Evolutionary conservation across 2,888 invertebrate genomes (phyloP).

Genomic region (Agonopterix heracliana): DNA sequence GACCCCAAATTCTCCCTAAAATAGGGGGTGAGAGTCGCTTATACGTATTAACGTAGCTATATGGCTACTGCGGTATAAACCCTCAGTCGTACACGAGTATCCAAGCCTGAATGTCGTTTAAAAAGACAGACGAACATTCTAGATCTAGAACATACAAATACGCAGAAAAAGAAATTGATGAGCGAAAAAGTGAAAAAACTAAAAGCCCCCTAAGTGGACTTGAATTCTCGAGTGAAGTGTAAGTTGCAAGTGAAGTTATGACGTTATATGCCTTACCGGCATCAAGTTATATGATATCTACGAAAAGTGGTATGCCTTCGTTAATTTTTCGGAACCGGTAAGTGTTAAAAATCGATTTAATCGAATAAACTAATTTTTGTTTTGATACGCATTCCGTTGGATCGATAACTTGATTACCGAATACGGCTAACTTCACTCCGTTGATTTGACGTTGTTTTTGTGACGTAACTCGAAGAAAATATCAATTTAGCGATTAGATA

Average conservation of each 20-base stretch:
- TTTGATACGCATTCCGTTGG: conserved; percentile 34
- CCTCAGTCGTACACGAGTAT: conserved; percentile 43
- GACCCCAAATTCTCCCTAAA: conserved; percentile 27
- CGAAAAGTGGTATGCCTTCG: conserved; percentile 75
- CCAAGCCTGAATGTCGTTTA: conserved; percentile 63
- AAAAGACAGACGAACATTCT: conserved; percentile 28
- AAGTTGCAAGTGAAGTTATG: conserved; percentile 65
- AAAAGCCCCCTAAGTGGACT: conserved; percentile 42
- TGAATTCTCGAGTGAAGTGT: conserved; percentile 46
- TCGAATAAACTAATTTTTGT: conserved; percentile 25
- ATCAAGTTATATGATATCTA: conserved; percentile 62
- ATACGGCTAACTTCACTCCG: conserved; percentile 27
- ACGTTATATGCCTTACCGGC: conserved; percentile 72
- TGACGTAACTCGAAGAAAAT: not conserved
- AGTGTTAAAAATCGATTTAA: conserved; percentile 37
- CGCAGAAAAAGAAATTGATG: conserved; percentile 39
- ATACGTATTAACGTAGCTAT: conserved; percentile 26
- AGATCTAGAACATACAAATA: conserved; percentile 33
- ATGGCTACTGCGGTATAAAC: conserved; percentile 34
- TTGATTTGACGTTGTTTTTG: conserved; percentile 1
- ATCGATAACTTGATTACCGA: conserved; percentile 29
- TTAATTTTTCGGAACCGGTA: conserved; percentile 80
- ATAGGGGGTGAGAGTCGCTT: conserved; percentile 34
- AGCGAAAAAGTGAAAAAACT: conserved; percentile 42
- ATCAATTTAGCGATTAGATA: too few species aligned